Evolutionary conservation across 2,888 invertebrate genomes (phyloP).

Genomic region (Protophormia terraenovae): DNA sequence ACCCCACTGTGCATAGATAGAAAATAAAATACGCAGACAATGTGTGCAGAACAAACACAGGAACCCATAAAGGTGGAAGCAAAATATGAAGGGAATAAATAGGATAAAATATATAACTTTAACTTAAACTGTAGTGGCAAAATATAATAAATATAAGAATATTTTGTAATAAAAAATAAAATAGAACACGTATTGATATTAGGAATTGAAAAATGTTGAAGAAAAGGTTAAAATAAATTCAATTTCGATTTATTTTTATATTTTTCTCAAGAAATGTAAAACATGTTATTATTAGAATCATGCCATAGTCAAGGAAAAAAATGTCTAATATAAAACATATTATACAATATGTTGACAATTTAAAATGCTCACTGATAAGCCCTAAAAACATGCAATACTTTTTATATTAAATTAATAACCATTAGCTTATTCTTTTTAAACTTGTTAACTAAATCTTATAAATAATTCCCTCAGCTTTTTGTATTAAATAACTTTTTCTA

Average conservation of each 20-base stretch:
- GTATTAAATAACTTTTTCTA: too few relatives aligned
- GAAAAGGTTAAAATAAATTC: not conserved
- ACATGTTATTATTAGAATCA: not conserved
- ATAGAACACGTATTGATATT: not conserved
- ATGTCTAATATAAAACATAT: too few relatives aligned
- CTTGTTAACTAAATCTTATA: too few relatives aligned
- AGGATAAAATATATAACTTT: not conserved
- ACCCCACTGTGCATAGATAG: too few relatives aligned
- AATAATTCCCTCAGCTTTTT: not conserved
- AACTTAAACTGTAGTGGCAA: not conserved
- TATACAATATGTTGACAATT: too few relatives aligned
- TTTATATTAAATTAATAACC: too few relatives aligned
- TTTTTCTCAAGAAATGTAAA: not conserved
- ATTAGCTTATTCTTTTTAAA: too few relatives aligned
- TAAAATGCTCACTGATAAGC: too few relatives aligned
- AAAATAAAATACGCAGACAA: constrained; percentile 1
- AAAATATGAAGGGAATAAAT: not conserved
- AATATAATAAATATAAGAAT: not conserved
- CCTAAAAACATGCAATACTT: too few relatives aligned
- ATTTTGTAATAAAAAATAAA: not conserved
- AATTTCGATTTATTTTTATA: not conserved
- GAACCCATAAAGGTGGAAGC: not conserved
- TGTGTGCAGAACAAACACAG: not conserved
- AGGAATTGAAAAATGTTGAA: not conserved
- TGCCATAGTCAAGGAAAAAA: too few relatives aligned